phyloP scores from a whole-genome alignment of 1,140 invertebrate genomes.

The Ips nitidus region DNA sequence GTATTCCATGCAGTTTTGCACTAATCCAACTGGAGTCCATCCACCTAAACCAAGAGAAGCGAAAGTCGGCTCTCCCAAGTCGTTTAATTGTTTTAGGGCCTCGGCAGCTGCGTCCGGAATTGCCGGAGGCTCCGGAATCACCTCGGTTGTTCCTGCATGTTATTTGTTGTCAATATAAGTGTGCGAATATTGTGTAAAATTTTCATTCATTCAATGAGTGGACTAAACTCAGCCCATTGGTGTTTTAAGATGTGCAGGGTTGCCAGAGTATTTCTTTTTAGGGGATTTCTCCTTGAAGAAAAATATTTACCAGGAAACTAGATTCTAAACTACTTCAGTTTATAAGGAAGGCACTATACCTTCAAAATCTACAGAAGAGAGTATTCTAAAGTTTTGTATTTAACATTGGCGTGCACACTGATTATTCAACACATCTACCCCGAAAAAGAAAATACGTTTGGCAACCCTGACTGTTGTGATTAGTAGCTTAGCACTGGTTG shows the following conservation, averaged over 20 bases:
- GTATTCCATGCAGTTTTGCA: constrained; percentile 79
- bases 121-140: constrained; percentile 53
- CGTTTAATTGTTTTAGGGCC: constrained; percentile 54
- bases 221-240: not conserved
- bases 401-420: too few relatives aligned
- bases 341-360: too few relatives aligned
- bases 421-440: too few relatives aligned
- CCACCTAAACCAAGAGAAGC: constrained; percentile 78
- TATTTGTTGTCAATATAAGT: not conserved
- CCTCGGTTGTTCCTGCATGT: not conserved
- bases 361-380: too few relatives aligned
- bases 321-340: too few relatives aligned
- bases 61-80: constrained; percentile 74
- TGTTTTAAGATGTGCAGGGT: not conserved
- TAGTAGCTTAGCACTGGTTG: too few relatives aligned
- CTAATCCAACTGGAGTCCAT: constrained; percentile 73
- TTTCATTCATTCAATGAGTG: not conserved
- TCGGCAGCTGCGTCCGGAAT: constrained; percentile 46
- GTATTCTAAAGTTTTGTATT: too few relatives aligned
- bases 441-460: too few relatives aligned
- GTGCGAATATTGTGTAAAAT: not conserved
- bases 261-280: not conserved
- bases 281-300: not conserved
- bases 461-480: too few relatives aligned
- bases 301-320: too few relatives aligned